These are phyloP conservation scores for Paralinhomoeus sp. DNA, from an alignment of 2,888 invertebrate genomes.

Conservation along the genomic window DNA sequence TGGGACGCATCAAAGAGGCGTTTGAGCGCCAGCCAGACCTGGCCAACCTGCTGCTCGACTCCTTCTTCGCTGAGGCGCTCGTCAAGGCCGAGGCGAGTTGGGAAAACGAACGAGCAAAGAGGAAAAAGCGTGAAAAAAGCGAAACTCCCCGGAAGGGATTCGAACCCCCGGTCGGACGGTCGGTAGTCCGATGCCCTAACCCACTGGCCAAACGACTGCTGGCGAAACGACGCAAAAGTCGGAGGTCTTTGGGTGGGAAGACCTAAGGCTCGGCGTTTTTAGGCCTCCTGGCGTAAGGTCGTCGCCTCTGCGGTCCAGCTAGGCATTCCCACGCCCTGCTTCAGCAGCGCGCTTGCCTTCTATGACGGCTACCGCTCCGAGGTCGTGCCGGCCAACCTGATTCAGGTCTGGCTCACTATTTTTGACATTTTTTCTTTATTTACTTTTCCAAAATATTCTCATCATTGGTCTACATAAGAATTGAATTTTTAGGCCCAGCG, in stretches of 20 bases:
- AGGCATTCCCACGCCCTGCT: constrained; percentile 80
- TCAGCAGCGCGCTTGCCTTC: constrained; percentile 78
- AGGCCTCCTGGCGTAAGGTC: constrained; percentile 56
- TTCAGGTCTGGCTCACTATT: constrained; percentile 39
- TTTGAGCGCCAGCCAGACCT: constrained; percentile 67
- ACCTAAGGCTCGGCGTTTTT: too few species aligned
- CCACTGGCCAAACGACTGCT: too few species aligned
- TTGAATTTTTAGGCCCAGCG: constrained; percentile 50
- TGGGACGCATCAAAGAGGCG: constrained; percentile 74
- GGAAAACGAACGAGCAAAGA: too few species aligned
- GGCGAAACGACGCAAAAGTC: too few species aligned
- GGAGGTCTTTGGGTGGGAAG: too few species aligned
- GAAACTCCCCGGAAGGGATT: too few species aligned
- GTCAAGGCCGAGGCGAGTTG: constrained; percentile 44
- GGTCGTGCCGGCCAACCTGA: constrained; percentile 69
- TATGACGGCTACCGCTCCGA: constrained; percentile 80
- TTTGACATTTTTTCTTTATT: too few species aligned
- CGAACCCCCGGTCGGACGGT: too few species aligned
- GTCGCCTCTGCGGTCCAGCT: constrained; percentile 40
- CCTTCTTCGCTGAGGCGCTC: constrained; percentile 70
- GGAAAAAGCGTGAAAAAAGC: too few species aligned
- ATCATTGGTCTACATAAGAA: too few species aligned
- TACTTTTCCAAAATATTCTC: not conserved
- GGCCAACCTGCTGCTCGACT: constrained; percentile 63
- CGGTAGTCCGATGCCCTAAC: too few species aligned